Evolutionary conservation across 2,797 vertebrate genomes (phyloP), one percentile per base, ranked within the genome.

Genomic region (Bufotes viridis): DNA sequence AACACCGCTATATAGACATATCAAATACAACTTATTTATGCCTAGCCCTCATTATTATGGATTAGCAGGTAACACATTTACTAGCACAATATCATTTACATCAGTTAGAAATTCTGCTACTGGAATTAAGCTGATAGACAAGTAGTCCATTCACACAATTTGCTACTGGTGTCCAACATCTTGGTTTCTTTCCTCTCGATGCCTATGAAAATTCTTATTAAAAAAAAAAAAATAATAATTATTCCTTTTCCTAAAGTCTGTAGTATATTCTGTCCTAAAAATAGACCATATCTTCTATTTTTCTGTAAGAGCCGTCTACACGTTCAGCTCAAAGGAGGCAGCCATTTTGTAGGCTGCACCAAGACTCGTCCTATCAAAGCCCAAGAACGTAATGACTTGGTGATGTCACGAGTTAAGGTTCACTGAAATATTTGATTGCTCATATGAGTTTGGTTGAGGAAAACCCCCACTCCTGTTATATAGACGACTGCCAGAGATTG

Each of bases 401-500:
- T 51, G 18, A 75, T 75, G 72, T 22, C 72, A 75, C 2, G 29
- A 72, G 29, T 42, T 1, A 8, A 49, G 18, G 72, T 49, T 51
- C 42, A 74, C 6, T 13, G 18, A 74, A 74, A 74, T 51, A 72
- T 34, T 9, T 34, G 42, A 75, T 69, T 29, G 14, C 24, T 4
- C 24, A 69, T 29, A 24, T 65, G 20, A 26, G 26, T 63, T 67
- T 78, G 84, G 74, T 65, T 26, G 83, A 72, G 58, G 26, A 1
- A 51, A 26, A 63, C 11, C 18, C 58, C 18, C 18, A 22, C 42
- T 42, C 14, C 4, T 22, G 29, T 24, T 65, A 67, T 67, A 81
- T 26, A 81, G 61, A 8, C 20, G 8, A n/a, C 18, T 78, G 72
- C 17, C 85, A 72, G 81, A 80, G 84, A 87, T 78, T 55, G 34